phyloP scores from a whole-genome alignment of 1,140 invertebrate species.

The Drosophila eugracilis region DNA sequence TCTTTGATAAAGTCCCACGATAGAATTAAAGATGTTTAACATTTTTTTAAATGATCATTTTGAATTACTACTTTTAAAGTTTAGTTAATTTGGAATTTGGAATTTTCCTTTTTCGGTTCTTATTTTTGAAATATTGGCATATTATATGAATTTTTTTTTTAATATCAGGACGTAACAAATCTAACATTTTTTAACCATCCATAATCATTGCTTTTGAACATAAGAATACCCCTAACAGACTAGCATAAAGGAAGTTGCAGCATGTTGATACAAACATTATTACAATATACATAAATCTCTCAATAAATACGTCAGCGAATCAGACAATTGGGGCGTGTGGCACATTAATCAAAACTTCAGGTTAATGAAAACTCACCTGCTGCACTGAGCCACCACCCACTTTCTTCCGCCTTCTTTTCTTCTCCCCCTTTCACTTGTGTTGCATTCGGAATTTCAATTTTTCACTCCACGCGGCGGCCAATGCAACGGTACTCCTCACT shows the following conservation, averaged over 20 bases:
- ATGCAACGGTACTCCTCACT: slow-evolving; percentile 12
- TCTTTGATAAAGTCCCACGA: too few species aligned
- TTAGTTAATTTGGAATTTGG: too few species aligned
- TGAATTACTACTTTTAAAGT: too few species aligned
- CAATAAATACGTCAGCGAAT: slow-evolving; percentile 62
- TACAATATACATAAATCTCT: slow-evolving; percentile 55
- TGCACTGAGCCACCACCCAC: background rate
- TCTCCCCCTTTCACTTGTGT: background rate
- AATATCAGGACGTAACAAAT: too few species aligned
- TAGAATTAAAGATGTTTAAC: too few species aligned
- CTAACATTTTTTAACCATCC: too few species aligned
- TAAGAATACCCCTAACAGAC: too few species aligned
- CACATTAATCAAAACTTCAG: slow-evolving; percentile 64
- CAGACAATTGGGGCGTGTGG: slow-evolving; percentile 54
- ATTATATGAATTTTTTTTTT: too few species aligned
- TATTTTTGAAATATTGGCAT: too few species aligned
- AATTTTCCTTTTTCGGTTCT: too few species aligned
- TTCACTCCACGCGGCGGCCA: slow-evolving; percentile 12
- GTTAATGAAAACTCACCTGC: slow-evolving; percentile 55
- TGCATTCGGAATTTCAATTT: slow-evolving; percentile 45
- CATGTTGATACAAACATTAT: slow-evolving; percentile 39
- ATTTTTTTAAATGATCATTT: too few species aligned
- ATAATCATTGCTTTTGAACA: too few species aligned
- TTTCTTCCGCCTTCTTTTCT: slow-evolving; percentile 4
- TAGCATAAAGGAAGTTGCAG: slow-evolving; percentile 1